Conservation (phyloP, 2,113 vertebrate genomes). For the Vulpes ferrilata region DNA sequence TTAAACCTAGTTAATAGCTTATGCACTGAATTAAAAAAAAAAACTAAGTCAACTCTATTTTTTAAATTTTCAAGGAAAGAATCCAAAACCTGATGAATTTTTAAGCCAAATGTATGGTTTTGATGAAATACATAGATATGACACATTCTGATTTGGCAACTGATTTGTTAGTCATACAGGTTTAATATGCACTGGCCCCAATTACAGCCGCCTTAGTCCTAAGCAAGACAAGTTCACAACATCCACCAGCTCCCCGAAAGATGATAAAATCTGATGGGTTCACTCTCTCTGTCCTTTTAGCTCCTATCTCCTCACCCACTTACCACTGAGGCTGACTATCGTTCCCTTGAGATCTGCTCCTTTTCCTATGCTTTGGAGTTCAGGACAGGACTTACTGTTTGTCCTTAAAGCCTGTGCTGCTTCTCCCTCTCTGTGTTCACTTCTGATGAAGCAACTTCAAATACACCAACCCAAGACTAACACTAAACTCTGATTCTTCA, state of each 20-base stretch:
- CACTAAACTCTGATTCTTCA: neutral
- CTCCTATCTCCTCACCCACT: neutral
- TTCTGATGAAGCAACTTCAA: neutral
- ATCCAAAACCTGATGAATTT: neutral
- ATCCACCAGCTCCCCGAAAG: neutral
- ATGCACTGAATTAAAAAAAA: neutral
- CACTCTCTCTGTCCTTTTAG: neutral
- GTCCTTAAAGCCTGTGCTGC: neutral
- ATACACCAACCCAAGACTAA: neutral
- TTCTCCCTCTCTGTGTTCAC: neutral
- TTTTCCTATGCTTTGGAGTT: neutral
- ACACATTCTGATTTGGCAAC: slow-evolving; percentile 9
- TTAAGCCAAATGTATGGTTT: slow-evolving; percentile 42
- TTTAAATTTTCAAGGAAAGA: slow-evolving; percentile 5
- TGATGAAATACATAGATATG: neutral
- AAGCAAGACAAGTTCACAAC: neutral
- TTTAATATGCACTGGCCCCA: neutral
- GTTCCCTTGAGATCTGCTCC: neutral
- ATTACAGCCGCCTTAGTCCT: neutral
- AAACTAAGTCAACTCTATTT: neutral
- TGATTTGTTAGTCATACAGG: slow-evolving; percentile 14
- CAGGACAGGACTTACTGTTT: neutral
- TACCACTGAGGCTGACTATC: neutral
- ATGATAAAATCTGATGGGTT: neutral
- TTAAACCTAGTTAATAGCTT: slow-evolving; percentile 24